Evolutionary conservation across 2,797 vertebrate genomes (phyloP), one percentile per base, ranked within the genome.

Genomic region (Girardinus metallicus): DNA sequence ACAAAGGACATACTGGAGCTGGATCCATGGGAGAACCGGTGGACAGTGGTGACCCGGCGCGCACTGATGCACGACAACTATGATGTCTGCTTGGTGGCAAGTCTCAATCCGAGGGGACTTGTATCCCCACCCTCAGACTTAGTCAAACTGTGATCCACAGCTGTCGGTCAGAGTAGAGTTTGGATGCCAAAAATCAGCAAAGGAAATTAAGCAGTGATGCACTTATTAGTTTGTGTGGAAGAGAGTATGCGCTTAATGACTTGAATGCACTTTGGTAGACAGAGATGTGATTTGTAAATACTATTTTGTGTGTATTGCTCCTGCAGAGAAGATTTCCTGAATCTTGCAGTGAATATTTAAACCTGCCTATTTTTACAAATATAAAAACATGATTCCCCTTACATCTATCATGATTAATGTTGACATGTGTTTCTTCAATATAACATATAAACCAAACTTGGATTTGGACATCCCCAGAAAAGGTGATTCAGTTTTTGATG

Each of bases 41-140:
- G 99, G 99, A 98, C 97, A 0, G 96, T 97, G 51, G 95, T 97
- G 51, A 96, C 97, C 80, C 87, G 96, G 47, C 86, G 93, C 0
- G 97, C 95, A 85, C 96, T 98, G 91, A 99, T 99, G 99, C 98
- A 99, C 0, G 97, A 99, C 93, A 97, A 95, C 89, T 99, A 99
- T 0, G 98, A 99, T 0, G 97, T 99, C 72, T 99, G 99, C 85
- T 95, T 99, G 18, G 98, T 99, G 81, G 98, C 99, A 79, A 97
- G 95, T 73, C 95, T 99, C 89, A 99, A 99, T 91, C 97, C 98
- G 0, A 94, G 98, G 66, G 97, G 97, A 87, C 98, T 99, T 13
- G 96, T 97, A 84, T 96, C 97, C 71, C 98, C 98, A 9, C 98
- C 98, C 73, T 93, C 96, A 1, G 98, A 99, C 88, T 86, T 96